phyloP scores from a whole-genome alignment of 2,888 invertebrate species.

The Bimastos eiseni region DNA sequence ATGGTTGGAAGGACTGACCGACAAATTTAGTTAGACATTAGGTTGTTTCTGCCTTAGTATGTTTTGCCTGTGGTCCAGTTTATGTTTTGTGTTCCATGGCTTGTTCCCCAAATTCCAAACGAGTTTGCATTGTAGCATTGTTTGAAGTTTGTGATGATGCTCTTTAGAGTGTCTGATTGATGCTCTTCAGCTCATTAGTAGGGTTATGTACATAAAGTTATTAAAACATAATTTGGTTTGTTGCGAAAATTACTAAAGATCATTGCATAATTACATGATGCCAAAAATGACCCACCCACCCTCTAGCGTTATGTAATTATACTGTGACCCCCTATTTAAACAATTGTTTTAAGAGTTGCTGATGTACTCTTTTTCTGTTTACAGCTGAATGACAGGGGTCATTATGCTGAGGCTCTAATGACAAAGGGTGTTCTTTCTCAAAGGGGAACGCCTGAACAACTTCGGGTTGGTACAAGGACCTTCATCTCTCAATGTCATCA shows the following conservation, averaged over 20 bases:
- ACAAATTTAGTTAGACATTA: no score
- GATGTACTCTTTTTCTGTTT: slow-evolving; percentile 27
- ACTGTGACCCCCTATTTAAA: no score
- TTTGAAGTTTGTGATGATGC: neutral
- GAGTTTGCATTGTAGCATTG: no score
- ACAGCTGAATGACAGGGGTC: slow-evolving; percentile 58
- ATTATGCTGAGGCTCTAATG: slow-evolving; percentile 61
- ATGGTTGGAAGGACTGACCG: no score
- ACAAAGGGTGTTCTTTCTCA: slow-evolving; percentile 60
- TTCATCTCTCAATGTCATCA: neutral
- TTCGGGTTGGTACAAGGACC: slow-evolving; percentile 49
- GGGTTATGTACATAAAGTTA: neutral
- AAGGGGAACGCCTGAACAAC: slow-evolving; percentile 57
- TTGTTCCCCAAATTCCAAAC: no score
- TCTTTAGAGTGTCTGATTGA: neutral
- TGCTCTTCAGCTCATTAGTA: neutral
- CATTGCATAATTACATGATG: no score
- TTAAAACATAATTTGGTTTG: neutral
- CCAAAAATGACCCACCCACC: no score
- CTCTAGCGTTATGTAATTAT: no score
- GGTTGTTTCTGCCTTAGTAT: no score
- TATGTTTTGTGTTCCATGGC: no score
- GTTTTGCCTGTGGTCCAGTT: no score
- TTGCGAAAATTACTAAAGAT: neutral
- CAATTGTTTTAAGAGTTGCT: neutral